These are phyloP conservation scores for Cataglyphis livida DNA, from an alignment of 2,888 invertebrate species.

Conservation along the genomic window DNA sequence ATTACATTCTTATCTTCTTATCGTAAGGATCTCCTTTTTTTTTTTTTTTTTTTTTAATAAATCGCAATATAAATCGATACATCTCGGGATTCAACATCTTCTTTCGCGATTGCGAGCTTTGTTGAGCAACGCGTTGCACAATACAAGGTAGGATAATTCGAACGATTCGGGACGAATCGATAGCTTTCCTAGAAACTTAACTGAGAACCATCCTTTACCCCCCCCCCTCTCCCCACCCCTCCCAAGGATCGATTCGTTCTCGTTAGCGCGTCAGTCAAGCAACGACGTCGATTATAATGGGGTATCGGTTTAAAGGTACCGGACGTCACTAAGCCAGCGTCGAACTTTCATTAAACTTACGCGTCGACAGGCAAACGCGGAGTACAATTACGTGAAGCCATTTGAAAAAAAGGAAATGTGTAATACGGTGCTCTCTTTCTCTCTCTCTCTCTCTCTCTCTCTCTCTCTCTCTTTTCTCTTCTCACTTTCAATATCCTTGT, in stretches of 20 bases:
- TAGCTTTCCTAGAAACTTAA: slow-evolving; percentile 60
- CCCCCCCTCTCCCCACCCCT: not conserved
- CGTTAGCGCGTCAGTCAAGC: slow-evolving; percentile 68
- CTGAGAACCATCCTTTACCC: not conserved
- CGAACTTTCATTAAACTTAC: slow-evolving; percentile 69
- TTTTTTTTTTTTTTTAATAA: not conserved
- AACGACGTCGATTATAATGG: slow-evolving; percentile 63
- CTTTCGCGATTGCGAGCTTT: not conserved
- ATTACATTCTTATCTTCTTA: not conserved
- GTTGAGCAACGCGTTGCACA: not conserved
- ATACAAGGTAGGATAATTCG: slow-evolving; percentile 3
- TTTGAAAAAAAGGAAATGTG: not conserved
- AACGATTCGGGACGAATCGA: slow-evolving; percentile 40
- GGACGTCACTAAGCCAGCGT: slow-evolving; percentile 44
- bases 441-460: not conserved
- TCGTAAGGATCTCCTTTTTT: not conserved
- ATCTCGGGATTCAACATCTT: not conserved
- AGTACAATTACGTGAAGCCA: slow-evolving; percentile 27
- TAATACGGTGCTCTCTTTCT: not conserved
- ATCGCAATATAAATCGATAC: not conserved
- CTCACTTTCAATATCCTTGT: not conserved
- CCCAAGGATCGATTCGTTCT: slow-evolving; percentile 67
- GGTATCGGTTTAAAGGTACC: slow-evolving; percentile 71
- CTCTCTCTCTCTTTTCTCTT: not conserved
- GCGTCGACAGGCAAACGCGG: not conserved